Evolutionary conservation across 2,113 vertebrate species (phyloP).

Genomic region (Dromaius novaehollandiae): DNA sequence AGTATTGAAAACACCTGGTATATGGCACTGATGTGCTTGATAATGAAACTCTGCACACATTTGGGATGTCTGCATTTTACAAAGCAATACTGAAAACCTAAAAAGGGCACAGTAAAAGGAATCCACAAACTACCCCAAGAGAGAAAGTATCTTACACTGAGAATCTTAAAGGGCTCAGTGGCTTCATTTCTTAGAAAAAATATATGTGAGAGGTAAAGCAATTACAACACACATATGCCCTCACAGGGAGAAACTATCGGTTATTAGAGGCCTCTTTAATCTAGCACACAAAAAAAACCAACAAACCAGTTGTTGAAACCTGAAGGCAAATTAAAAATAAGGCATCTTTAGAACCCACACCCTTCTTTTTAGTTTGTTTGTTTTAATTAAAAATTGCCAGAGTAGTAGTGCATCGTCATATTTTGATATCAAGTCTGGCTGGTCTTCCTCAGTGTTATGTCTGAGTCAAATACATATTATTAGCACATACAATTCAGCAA

Average conservation of each 20-base stretch:
- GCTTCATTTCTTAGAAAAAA: not conserved
- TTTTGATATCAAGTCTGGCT: not conserved
- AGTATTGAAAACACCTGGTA: not conserved
- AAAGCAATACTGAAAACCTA: not conserved
- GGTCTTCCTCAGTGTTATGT: not conserved
- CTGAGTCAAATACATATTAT: not conserved
- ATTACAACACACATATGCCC: not conserved
- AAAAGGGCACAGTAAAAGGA: not conserved
- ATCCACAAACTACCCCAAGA: not conserved
- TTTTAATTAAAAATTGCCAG: conserved; percentile 29
- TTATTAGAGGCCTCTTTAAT: conserved; percentile 25
- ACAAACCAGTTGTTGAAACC: conserved; percentile 33
- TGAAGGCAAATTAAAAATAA: conserved; percentile 26
- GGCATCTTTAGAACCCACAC: not conserved
- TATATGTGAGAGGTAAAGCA: not conserved
- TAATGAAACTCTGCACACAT: fast-evolving
- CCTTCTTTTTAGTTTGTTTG: not conserved
- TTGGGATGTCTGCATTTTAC: not conserved
- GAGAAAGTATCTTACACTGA: not conserved
- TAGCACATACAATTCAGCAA: not conserved
- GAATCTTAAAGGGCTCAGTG: not conserved
- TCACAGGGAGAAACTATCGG: not conserved
- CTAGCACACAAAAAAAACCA: conserved; percentile 1
- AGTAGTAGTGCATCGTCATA: not conserved
- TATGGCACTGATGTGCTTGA: not conserved